These are phyloP conservation scores for Tiaroga cobitis DNA, from an alignment of 2,797 vertebrate species.

Conservation along the genomic window DNA sequence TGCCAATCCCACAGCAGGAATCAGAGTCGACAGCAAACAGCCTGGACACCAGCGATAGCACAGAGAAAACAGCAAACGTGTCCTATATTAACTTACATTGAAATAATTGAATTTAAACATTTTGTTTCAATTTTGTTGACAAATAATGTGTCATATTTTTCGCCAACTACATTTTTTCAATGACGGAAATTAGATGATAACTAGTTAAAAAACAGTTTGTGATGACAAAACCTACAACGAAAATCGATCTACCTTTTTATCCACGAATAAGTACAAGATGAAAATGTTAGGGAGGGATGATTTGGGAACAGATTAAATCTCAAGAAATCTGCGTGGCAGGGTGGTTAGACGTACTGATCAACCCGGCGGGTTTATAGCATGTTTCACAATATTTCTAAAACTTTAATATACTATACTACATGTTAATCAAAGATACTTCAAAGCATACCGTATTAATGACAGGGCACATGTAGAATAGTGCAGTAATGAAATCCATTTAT, in stretches of 20 bases:
- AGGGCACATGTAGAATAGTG: neutral
- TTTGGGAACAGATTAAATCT: too few relatives aligned
- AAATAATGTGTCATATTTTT: neutral
- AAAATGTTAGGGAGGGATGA: neutral
- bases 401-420: neutral
- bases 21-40: constrained; percentile 33
- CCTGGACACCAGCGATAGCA: constrained; percentile 15
- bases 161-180: neutral
- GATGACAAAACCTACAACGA: neutral
- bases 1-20: constrained; percentile 63
- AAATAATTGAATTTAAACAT: neutral
- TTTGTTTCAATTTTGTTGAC: neutral
- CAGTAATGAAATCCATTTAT: neutral
- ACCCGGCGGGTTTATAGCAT: too few relatives aligned
- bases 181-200: neutral
- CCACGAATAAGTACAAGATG: neutral
- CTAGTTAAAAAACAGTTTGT: neutral
- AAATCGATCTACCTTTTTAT: neutral
- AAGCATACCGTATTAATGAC: neutral
- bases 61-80: neutral
- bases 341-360: too few relatives aligned
- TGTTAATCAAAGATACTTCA: neutral
- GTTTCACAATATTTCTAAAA: neutral
- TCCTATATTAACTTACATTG: neutral
- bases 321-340: too few relatives aligned